Percentiles rank a stretch among this genome's conserved stretches.
Conservation (phyloP, 1,140 invertebrate species). For the Brachionus manjavacas region DNA sequence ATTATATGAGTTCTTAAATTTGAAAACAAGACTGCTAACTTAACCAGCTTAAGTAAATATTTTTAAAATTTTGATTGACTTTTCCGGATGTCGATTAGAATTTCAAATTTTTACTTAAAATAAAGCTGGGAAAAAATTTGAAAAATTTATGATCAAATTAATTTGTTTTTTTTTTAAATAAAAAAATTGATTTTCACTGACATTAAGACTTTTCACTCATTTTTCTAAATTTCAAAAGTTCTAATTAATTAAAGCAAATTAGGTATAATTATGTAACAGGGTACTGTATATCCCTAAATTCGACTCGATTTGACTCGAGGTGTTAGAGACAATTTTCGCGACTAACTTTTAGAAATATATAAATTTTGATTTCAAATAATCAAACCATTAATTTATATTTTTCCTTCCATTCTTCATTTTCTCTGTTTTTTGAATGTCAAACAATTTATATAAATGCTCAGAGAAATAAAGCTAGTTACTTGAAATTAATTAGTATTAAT, state of each 20-base stretch:
- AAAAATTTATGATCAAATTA: background rate
- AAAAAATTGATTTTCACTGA: background rate
- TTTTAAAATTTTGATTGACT: background rate
- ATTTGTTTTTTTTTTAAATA: background rate
- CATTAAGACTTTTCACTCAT: background rate
- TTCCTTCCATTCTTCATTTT: background rate
- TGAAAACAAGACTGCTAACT: background rate
- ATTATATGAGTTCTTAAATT: background rate
- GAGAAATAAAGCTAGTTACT: background rate
- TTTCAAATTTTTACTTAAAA: background rate
- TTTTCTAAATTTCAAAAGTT: too few species aligned
- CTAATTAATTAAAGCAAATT: too few species aligned
- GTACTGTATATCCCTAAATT: background rate
- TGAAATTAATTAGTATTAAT: constrained; percentile 23
- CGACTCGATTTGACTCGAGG: background rate
- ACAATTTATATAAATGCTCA: background rate
- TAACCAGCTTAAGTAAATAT: background rate
- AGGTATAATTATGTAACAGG: too few species aligned
- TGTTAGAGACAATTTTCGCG: background rate
- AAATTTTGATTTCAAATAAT: background rate
- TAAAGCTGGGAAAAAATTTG: background rate
- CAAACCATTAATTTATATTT: background rate
- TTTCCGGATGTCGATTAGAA: background rate
- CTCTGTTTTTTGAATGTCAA: background rate
- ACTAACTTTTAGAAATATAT: background rate